These are phyloP conservation scores for Hesperia comma DNA, from an alignment of 2,888 invertebrate genomes.

Conservation along the genomic window DNA sequence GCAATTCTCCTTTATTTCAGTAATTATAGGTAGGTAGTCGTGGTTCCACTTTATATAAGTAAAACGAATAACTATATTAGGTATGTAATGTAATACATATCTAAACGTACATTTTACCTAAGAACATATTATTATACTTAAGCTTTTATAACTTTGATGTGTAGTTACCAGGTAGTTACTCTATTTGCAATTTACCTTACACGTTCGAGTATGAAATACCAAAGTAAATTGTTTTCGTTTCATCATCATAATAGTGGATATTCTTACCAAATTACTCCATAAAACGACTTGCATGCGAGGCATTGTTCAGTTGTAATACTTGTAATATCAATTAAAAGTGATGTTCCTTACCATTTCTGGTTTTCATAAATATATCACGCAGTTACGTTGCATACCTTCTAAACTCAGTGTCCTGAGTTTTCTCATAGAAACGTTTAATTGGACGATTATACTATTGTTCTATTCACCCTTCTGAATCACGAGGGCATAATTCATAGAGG, in stretches of 20 bases:
- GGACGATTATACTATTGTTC: conserved; percentile 82
- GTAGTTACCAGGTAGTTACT: too few species aligned
- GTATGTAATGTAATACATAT: too few species aligned
- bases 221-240: conserved; percentile 15
- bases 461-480: conserved; percentile 64
- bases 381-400: conserved; percentile 8
- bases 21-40: too few species aligned
- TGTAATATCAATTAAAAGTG: background rate
- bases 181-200: background rate
- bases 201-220: conserved; percentile 60
- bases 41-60: too few species aligned
- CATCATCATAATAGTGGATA: conserved; percentile 10
- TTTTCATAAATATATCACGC: background rate
- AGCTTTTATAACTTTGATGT: background rate
- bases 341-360: background rate
- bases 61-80: too few species aligned
- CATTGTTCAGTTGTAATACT: conserved; percentile 12
- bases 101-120: too few species aligned
- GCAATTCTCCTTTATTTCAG: too few species aligned
- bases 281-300: background rate
- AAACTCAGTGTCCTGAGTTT: conserved; percentile 13
- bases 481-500: conserved; percentile 76
- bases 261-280: conserved; percentile 8
- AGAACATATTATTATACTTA: too few species aligned
- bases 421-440: conserved; percentile 79